Conservation (phyloP, 2,797 vertebrate species). For the Crypturellus tataupa region DNA sequence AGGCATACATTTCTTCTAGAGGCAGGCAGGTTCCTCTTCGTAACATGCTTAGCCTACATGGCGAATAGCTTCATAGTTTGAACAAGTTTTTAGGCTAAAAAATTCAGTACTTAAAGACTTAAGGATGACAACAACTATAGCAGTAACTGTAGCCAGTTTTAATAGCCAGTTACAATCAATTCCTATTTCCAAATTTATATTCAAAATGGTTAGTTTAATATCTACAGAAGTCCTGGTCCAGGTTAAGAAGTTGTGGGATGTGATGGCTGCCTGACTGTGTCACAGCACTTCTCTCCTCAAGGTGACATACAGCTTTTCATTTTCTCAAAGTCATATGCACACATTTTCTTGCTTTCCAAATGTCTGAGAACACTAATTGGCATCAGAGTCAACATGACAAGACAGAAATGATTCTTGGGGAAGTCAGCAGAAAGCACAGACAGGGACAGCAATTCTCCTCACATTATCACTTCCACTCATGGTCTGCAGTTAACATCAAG, state of each 20-base stretch:
- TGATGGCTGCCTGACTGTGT: not conserved
- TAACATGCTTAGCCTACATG: not conserved
- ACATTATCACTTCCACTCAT: not conserved
- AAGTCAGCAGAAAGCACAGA: not conserved
- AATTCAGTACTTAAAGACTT: not conserved
- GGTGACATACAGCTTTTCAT: not conserved
- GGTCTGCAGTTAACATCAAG: not conserved
- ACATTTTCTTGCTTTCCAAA: not conserved
- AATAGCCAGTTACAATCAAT: not conserved
- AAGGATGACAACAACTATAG: not conserved
- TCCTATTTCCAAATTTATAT: not conserved
- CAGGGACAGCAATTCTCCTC: not conserved
- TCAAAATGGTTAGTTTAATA: not conserved
- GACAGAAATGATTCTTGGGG: not conserved
- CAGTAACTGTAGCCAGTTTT: not conserved
- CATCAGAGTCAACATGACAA: not conserved
- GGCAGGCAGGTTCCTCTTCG: not conserved
- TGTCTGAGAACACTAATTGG: not conserved
- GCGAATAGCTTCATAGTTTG: not conserved
- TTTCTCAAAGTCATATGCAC: not conserved
- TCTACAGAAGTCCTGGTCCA: not conserved
- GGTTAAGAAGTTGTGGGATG: not conserved
- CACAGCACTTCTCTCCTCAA: not conserved
- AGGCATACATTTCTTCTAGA: not conserved
- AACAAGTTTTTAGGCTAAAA: not conserved